These are phyloP conservation scores for Eupithecia centaureata DNA, from an alignment of 2,888 invertebrate genomes.

Conservation along the genomic window DNA sequence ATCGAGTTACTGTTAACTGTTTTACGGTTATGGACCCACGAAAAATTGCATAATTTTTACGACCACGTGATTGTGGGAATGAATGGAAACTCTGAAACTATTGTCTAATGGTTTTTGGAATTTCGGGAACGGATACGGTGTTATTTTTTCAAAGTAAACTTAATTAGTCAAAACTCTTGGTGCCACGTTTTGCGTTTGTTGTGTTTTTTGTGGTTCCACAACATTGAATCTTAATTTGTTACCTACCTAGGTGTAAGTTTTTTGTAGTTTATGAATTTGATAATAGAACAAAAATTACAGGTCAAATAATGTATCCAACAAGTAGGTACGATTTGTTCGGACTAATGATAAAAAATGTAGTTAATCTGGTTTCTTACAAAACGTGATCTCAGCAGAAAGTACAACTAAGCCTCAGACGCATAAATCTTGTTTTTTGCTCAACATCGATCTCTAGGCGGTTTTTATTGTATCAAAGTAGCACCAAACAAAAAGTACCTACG, in stretches of 20 bases:
- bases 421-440: conserved; percentile 55
- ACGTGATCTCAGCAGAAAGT: conserved; percentile 47
- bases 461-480: conserved; percentile 49
- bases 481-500: conserved; percentile 32
- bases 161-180: conserved; percentile 15
- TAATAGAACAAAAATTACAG: neutral
- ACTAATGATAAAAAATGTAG: too few relatives aligned
- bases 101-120: conserved; percentile 47
- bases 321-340: neutral
- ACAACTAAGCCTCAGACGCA: conserved; percentile 50
- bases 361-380: neutral
- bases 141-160: conserved; percentile 17
- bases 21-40: conserved; percentile 54
- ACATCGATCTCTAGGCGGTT: conserved; percentile 44
- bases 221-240: neutral
- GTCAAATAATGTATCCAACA: neutral
- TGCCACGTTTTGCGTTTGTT: neutral
- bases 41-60: conserved; percentile 69
- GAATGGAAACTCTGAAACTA: conserved; percentile 50
- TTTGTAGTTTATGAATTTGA: neutral
- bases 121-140: conserved; percentile 41
- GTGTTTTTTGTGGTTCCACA: neutral
- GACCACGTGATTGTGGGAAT: conserved; percentile 58
- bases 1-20: conserved; percentile 59
- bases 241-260: neutral